phyloP scores from a whole-genome alignment of 2,888 invertebrate species.

The Tortricodes alternella region DNA sequence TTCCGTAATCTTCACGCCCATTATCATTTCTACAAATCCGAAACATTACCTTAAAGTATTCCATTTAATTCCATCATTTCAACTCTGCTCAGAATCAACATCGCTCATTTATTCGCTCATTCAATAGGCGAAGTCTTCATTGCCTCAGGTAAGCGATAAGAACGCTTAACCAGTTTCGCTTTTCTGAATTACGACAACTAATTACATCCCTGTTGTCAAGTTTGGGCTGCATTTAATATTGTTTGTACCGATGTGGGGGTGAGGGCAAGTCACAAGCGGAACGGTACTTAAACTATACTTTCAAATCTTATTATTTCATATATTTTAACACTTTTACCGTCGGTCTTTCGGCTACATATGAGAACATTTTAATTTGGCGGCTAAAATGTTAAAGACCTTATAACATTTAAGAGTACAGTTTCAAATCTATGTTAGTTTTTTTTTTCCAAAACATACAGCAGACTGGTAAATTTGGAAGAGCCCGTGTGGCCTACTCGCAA shows the following conservation, averaged over 20 bases:
- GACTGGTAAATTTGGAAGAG: no score
- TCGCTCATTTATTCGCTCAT: slow-evolving; percentile 15
- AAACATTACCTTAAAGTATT: background rate
- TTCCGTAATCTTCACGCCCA: no score
- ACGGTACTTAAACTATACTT: background rate
- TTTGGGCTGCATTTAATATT: slow-evolving; percentile 73
- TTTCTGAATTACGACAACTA: slow-evolving; percentile 69
- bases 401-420: no score
- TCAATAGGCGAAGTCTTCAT: slow-evolving; percentile 17
- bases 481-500: no score
- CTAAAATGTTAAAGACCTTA: no score
- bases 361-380: no score
- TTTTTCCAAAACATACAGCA: no score
- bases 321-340: no score
- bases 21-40: no score
- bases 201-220: slow-evolving; percentile 72
- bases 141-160: slow-evolving; percentile 22
- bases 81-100: slow-evolving; percentile 4
- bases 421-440: no score
- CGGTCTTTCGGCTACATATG: no score
- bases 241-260: slow-evolving; percentile 55
- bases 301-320: background rate
- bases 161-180: slow-evolving; percentile 20
- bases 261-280: slow-evolving; percentile 36
- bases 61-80: slow-evolving; percentile 2